These are phyloP conservation scores for Cynocephalus volans DNA, from an alignment of 2,113 vertebrate species.

Conservation along the genomic window DNA sequence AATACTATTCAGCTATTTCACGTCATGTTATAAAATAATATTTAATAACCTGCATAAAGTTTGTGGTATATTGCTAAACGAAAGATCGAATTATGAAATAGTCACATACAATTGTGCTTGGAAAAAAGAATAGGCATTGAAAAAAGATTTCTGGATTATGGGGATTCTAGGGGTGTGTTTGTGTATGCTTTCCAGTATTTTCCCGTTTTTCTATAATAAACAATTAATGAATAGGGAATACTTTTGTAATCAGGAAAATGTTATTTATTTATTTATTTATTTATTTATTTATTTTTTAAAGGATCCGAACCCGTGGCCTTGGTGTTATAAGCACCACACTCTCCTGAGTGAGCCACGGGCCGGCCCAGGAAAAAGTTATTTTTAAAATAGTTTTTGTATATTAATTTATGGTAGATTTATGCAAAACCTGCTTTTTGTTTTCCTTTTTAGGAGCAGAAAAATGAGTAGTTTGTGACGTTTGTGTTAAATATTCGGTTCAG, in stretches of 20 bases:
- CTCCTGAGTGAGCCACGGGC: too few relatives aligned
- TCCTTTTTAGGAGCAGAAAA: constrained; percentile 59
- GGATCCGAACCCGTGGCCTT: too few relatives aligned
- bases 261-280: too few relatives aligned
- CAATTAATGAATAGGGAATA: constrained; percentile 11
- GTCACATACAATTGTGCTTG: background rate
- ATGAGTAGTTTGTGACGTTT: constrained; percentile 2
- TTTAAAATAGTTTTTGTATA: constrained; percentile 12
- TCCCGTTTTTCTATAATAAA: background rate
- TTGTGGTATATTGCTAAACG: background rate
- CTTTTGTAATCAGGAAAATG: background rate
- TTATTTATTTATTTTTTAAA: too few relatives aligned
- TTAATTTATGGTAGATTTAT: constrained; percentile 49
- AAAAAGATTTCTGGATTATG: background rate
- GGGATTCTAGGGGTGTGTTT: background rate
- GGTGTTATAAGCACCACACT: too few relatives aligned
- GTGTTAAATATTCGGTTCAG: background rate
- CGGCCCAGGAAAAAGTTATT: background rate
- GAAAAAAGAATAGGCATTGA: background rate
- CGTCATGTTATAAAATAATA: background rate
- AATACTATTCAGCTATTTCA: constrained; percentile 9
- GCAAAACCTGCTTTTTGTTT: constrained; percentile 67
- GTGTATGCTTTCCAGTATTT: background rate
- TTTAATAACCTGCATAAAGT: constrained; percentile 7
- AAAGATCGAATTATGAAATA: constrained; percentile 22